phyloP scores from a whole-genome alignment of 2,797 vertebrate species.

The Halcyon chelicuti region DNA sequence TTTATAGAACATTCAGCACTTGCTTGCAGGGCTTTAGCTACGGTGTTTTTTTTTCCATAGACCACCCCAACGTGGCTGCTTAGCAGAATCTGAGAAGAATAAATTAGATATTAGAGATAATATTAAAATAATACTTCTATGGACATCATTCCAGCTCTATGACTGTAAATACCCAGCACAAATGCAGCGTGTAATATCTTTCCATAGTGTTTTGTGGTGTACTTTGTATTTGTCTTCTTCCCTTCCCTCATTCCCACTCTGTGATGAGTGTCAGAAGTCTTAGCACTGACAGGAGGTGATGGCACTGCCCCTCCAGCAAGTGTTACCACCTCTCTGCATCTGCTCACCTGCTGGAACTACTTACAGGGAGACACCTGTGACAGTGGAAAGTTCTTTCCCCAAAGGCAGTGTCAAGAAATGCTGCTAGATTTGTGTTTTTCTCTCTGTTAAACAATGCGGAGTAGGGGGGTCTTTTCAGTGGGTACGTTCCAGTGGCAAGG shows the following conservation, averaged over 20 bases:
- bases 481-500: accelerated
- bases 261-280: not conserved
- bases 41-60: not conserved
- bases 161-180: not conserved
- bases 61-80: not conserved
- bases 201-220: not conserved
- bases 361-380: conserved; percentile 11
- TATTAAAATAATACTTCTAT: not conserved
- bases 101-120: not conserved
- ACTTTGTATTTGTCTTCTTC: not conserved
- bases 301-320: not conserved
- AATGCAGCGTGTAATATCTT: not conserved
- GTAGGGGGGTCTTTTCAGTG: not conserved
- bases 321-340: not conserved
- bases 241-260: not conserved
- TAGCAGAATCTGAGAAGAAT: not conserved
- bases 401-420: not conserved
- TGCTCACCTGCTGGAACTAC: not conserved
- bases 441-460: conserved; percentile 25
- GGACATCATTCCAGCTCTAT: not conserved
- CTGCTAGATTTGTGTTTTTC: conserved; percentile 39
- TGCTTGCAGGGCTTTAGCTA: conserved; percentile 33
- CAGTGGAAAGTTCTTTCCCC: not conserved
- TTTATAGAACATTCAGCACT: conserved; percentile 17
- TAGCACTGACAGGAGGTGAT: not conserved